Conservation (phyloP, 1,140 invertebrate genomes). For the Sinella curviseta region DNA sequence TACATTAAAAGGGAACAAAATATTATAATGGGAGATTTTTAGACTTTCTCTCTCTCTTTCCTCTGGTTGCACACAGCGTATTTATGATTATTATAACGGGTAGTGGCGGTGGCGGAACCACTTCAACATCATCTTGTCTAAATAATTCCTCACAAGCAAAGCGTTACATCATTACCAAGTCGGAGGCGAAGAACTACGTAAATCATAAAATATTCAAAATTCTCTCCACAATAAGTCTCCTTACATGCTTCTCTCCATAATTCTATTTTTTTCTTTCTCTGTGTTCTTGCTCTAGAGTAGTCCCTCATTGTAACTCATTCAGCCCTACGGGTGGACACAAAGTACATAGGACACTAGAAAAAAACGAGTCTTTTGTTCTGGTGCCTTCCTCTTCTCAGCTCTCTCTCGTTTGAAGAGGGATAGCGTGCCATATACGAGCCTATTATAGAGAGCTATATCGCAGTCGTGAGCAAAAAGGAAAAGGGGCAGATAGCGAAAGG, state of each 20-base stretch:
- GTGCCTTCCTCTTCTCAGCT: background rate
- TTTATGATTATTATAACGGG: background rate
- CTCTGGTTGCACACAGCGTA: background rate
- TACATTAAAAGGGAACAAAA: too few species aligned
- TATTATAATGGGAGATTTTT: too few species aligned
- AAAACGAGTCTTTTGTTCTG: background rate
- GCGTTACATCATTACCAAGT: conserved; percentile 5
- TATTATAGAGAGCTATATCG: background rate
- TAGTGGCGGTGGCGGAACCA: background rate
- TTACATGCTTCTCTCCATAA: background rate
- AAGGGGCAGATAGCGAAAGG: too few species aligned
- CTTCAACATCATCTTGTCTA: background rate
- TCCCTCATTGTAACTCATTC: background rate
- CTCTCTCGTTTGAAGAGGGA: background rate
- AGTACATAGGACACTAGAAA: background rate
- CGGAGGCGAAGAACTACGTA: background rate
- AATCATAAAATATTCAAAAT: conserved; percentile 5
- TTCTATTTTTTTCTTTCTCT: background rate
- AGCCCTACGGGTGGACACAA: background rate
- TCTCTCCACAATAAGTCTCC: background rate
- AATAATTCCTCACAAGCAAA: background rate
- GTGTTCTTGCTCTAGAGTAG: background rate
- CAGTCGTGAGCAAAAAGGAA: background rate
- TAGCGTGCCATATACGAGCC: background rate
- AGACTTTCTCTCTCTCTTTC: too few species aligned